Evolutionary conservation across 2,113 vertebrate genomes (phyloP).

Genomic region (Gymnogyps californianus): DNA sequence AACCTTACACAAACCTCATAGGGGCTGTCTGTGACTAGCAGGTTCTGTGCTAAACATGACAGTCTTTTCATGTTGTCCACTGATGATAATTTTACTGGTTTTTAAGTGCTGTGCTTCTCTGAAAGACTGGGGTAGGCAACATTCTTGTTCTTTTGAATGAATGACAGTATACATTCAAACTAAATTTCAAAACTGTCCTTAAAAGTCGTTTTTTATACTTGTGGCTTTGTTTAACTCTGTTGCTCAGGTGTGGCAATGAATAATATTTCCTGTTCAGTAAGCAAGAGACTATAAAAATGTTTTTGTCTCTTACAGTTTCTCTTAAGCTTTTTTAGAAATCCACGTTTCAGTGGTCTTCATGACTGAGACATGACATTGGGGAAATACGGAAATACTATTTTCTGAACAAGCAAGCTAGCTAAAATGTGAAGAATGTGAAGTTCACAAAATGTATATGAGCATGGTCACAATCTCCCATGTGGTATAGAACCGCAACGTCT

Average conservation of each 20-base stretch:
- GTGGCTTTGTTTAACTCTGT: background rate
- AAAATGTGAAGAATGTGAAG: background rate
- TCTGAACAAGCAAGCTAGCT: background rate
- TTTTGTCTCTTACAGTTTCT: background rate
- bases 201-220: background rate
- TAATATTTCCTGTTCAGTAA: background rate
- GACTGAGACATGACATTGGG: background rate
- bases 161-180: background rate
- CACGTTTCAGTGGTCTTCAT: background rate
- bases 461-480: background rate
- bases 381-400: background rate
- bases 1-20: background rate
- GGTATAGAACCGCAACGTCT: background rate
- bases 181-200: background rate
- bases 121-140: background rate
- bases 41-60: background rate
- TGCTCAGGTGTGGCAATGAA: background rate
- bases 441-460: background rate
- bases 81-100: background rate
- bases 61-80: background rate
- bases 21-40: background rate
- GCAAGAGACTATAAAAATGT: background rate
- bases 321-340: background rate
- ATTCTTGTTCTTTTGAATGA: background rate
- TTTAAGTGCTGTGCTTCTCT: background rate